These are phyloP conservation scores for Enhydra lutris DNA, from an alignment of 2,113 vertebrate species.

Conservation along the genomic window DNA sequence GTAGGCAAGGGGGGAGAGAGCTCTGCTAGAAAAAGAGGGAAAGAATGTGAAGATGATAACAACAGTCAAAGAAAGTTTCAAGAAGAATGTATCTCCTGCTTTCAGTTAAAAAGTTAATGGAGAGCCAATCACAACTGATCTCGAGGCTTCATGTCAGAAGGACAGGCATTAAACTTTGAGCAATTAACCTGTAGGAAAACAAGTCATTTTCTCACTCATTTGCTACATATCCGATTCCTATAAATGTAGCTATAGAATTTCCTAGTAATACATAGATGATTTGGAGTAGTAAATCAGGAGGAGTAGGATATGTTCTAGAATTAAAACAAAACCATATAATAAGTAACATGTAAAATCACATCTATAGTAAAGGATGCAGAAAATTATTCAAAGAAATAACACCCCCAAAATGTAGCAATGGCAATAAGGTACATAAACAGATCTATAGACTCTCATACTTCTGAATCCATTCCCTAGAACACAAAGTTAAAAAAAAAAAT, in stretches of 20 bases:
- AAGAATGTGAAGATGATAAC: not conserved
- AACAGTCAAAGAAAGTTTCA: not conserved
- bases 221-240: not conserved
- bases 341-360: not conserved
- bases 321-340: not conserved
- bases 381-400: not conserved
- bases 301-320: not conserved
- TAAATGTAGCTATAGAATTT: not conserved
- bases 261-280: not conserved
- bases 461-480: not conserved
- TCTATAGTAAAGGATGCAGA: not conserved
- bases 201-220: not conserved
- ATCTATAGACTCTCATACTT: too few relatives aligned
- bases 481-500: not conserved
- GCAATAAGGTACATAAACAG: not conserved
- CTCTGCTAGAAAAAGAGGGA: not conserved
- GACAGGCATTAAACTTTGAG: not conserved
- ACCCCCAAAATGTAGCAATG: accelerated
- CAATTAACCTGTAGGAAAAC: not conserved
- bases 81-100: not conserved
- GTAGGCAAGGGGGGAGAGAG: not conserved
- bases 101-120: not conserved
- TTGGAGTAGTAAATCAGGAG: not conserved
- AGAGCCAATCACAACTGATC: not conserved
- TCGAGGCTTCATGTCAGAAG: not conserved